phyloP scores from a whole-genome alignment of 2,113 vertebrate genomes.

The Oenanthe oenanthe region DNA sequence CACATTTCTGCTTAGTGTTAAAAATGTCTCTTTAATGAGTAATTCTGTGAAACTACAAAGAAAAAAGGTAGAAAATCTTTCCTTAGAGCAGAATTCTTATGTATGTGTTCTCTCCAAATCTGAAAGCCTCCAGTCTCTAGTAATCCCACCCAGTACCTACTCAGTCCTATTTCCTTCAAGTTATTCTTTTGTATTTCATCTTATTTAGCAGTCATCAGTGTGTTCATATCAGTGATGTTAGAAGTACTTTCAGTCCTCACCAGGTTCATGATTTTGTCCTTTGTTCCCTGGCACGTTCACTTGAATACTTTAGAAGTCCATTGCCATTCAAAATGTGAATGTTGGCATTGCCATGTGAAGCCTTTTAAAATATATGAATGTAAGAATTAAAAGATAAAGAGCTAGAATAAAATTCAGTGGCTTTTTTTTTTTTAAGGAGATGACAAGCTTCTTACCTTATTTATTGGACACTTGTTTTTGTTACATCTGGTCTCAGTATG shows the following conservation, averaged over 20 bases:
- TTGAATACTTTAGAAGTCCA: neutral
- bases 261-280: neutral
- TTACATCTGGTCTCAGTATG: neutral
- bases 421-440: neutral
- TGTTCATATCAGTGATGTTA: neutral
- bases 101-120: neutral
- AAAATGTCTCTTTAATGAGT: neutral
- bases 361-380: neutral
- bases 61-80: neutral
- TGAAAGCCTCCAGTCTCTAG: neutral
- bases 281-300: rapidly evolving
- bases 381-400: neutral
- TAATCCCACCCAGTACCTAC: neutral
- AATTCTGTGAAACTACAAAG: neutral
- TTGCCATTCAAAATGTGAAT: neutral
- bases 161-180: neutral
- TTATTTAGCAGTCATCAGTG: neutral
- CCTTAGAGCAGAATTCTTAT: neutral
- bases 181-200: neutral
- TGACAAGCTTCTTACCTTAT: neutral
- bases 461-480: neutral
- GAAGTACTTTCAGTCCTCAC: neutral
- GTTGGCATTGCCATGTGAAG: neutral
- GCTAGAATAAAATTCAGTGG: neutral
- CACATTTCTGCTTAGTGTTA: neutral